Evolutionary conservation across 2,113 vertebrate genomes (phyloP).

Genomic region (Pterocles orientalis): DNA sequence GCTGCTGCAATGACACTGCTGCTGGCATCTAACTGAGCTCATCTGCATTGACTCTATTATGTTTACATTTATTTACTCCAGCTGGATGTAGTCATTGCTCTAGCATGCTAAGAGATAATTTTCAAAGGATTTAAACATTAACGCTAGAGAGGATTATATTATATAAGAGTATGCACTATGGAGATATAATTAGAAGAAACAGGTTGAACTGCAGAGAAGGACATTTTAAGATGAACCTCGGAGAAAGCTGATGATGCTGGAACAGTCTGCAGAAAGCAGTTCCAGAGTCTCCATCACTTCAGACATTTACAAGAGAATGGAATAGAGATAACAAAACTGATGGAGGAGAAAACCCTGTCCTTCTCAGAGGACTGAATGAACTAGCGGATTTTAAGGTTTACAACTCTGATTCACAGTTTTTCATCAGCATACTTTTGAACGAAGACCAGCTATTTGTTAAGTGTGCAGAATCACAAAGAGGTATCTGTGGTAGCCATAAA

Average conservation of each 20-base stretch:
- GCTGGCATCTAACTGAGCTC: not conserved
- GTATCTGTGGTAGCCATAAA: not conserved
- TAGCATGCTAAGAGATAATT: not conserved
- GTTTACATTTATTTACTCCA: not conserved
- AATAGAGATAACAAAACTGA: not conserved
- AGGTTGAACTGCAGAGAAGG: not conserved
- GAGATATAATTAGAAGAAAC: conserved; percentile 29
- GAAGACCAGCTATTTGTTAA: not conserved
- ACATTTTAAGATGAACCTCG: not conserved
- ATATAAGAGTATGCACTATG: not conserved
- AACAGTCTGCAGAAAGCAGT: not conserved
- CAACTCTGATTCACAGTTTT: not conserved
- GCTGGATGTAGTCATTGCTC: not conserved
- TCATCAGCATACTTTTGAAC: not conserved
- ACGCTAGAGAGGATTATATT: not conserved
- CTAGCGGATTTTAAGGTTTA: not conserved
- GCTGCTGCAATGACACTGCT: not conserved
- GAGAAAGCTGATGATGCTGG: not conserved
- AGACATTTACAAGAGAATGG: not conserved
- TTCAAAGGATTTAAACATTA: not conserved
- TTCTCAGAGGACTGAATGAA: not conserved
- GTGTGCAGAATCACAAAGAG: not conserved
- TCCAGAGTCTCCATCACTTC: not conserved
- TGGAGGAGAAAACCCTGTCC: not conserved
- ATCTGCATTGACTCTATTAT: not conserved